Percentiles rank a stretch among this genome's conserved stretches.
These are phyloP conservation scores for Myotis lucifugus DNA, from an alignment of 2,113 vertebrate species.

Conservation along the genomic window DNA sequence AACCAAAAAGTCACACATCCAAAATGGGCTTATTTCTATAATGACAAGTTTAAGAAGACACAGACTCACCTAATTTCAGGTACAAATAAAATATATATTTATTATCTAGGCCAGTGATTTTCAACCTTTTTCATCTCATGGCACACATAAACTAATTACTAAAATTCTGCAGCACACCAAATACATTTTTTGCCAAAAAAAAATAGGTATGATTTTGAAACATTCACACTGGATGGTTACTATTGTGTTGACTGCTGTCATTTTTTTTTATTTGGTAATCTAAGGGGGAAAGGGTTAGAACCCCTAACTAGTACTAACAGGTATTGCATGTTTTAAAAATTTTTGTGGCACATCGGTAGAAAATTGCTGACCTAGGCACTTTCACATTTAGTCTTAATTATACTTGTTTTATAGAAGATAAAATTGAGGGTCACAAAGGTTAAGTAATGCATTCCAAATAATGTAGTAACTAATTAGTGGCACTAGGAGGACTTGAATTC, in stretches of 20 bases:
- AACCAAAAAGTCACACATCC: conserved; percentile 51
- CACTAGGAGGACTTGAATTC: neutral
- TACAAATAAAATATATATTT: conserved; percentile 13
- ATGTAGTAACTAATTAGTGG: neutral
- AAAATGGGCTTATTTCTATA: neutral
- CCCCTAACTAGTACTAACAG: neutral
- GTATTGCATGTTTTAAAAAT: neutral
- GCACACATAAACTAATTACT: neutral
- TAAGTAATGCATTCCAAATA: neutral
- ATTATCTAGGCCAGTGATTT: neutral
- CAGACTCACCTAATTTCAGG: neutral
- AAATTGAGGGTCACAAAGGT: conserved; percentile 39
- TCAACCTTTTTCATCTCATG: neutral
- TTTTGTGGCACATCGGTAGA: neutral
- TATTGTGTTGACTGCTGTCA: neutral
- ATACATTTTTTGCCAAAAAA: neutral
- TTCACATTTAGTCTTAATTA: conserved; percentile 28
- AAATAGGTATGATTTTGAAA: neutral
- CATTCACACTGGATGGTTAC: neutral
- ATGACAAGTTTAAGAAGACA: conserved; percentile 31
- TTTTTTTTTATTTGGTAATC: neutral
- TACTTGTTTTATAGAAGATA: neutral
- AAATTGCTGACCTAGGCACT: neutral
- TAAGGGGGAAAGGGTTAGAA: neutral
- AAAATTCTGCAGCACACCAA: neutral